These are phyloP conservation scores for Apogon talboti DNA, from an alignment of 2,797 vertebrate species.

Conservation along the genomic window DNA sequence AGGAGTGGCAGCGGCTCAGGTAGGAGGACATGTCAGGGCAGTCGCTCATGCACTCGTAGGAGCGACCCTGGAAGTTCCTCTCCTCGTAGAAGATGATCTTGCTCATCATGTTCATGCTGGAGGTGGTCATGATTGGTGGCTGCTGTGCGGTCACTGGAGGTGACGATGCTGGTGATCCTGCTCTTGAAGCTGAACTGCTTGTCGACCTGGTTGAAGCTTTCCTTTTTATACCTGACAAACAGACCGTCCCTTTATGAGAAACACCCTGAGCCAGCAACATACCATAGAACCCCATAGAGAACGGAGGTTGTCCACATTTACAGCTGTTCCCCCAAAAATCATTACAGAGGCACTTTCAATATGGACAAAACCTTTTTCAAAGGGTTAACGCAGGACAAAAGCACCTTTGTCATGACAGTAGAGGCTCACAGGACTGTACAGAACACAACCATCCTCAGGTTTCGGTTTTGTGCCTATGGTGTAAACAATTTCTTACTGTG, in stretches of 20 bases:
- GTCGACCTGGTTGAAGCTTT: conserved; percentile 35
- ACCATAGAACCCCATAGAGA: conserved; percentile 43
- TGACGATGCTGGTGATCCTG: conserved; percentile 37
- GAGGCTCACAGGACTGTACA: conserved; percentile 8
- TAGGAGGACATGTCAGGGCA: conserved; percentile 73
- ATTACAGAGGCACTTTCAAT: conserved; percentile 42
- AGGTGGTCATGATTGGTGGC: conserved; percentile 51
- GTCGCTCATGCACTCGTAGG: conserved; percentile 77
- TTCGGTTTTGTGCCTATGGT: conserved; percentile 3
- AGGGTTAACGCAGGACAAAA: conserved; percentile 44
- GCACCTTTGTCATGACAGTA: conserved; percentile 41
- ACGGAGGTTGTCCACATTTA: conserved; percentile 35
- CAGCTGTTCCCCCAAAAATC: conserved; percentile 43
- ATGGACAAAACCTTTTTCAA: conserved; percentile 53
- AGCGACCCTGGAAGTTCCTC: conserved; percentile 77
- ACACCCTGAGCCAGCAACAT: conserved; percentile 60
- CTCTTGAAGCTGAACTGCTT: conserved; percentile 61
- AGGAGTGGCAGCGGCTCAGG: conserved; percentile 71
- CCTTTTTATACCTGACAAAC: conserved; percentile 58
- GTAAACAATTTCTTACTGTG: too few relatives aligned
- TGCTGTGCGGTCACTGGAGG: conserved; percentile 6
- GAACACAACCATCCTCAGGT: conserved; percentile 28
- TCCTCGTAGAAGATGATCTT: conserved; percentile 80
- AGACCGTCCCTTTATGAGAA: conserved; percentile 48
- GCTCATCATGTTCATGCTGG: conserved; percentile 54